These are phyloP conservation scores for Anguilla japonica DNA, from an alignment of 2,113 vertebrate species.

Conservation along the genomic window DNA sequence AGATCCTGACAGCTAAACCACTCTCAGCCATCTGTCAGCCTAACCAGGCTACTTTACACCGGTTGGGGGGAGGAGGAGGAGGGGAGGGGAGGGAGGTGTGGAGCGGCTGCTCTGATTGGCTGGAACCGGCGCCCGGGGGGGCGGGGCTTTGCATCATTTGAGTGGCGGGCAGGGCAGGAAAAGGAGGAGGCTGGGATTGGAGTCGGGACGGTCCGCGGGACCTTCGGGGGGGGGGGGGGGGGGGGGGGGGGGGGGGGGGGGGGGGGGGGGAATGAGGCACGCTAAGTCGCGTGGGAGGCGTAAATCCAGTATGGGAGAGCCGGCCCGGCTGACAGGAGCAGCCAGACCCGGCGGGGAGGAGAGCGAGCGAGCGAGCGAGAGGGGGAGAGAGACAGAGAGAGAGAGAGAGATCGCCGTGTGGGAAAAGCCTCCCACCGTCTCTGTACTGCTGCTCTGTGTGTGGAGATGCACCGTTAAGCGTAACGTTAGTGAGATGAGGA, in stretches of 20 bases:
- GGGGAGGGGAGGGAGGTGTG: not conserved
- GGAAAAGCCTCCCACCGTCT: not conserved
- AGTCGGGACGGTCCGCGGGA: slow-evolving; percentile 35
- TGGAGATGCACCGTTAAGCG: not conserved
- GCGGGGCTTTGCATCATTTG: slow-evolving; percentile 18
- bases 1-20: slow-evolving; percentile 38
- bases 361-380: slow-evolving; percentile 5
- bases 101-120: slow-evolving; percentile 42
- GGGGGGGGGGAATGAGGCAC: slow-evolving; percentile 23
- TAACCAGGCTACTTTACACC: slow-evolving; percentile 28
- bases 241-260: slow-evolving; percentile 17
- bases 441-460: not conserved
- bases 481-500: slow-evolving; percentile 5
- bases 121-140: slow-evolving; percentile 29
- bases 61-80: not conserved
- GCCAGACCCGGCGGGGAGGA: slow-evolving; percentile 44
- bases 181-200: slow-evolving; percentile 33
- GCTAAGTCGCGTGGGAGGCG: slow-evolving; percentile 57
- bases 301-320: slow-evolving; percentile 48
- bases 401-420: slow-evolving; percentile 8
- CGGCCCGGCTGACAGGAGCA: slow-evolving; percentile 46
- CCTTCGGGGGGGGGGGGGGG: slow-evolving; percentile 4
- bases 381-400: slow-evolving; percentile 31
- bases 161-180: slow-evolving; percentile 25
- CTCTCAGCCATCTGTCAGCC: slow-evolving; percentile 43